Base-by-base conservation (phyloP, 2,888 invertebrate genomes). In the Maniola hyperantus region DNA sequence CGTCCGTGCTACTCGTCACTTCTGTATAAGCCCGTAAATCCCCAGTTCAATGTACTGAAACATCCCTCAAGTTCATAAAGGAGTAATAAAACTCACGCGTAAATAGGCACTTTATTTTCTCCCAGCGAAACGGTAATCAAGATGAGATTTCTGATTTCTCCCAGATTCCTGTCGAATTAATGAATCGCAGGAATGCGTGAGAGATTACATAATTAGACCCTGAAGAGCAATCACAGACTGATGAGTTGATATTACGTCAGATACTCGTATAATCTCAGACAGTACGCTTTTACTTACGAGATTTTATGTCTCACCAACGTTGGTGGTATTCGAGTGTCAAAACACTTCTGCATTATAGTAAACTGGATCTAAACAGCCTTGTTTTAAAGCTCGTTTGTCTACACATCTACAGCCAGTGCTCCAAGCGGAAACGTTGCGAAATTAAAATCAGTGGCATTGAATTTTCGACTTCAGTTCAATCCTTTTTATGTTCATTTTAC, bases 121-220 rank as follows among this genome's bases (percentile, higher is more conserved):
- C 39, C 18, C 57, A 13, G 13, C 42, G 42, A 20, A 57, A 57
- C 42, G 20, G 57, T 42, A 57, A 57, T 57, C 57, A 57, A 57
- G 42, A 57, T 18, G 39, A 57, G 39, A 57, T 42, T 20, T 57
- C 42, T 42, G 42, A 57, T 42, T 42, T 57, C 42, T 42, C 13
- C 2, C 42, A 57, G 57, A 57, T 42, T 57, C 39, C 54, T 57
- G 50, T 36, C 33, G 63, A 59, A 59, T 63, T 58, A 67, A 67
- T 59, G 63, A 59, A 36, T 44, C 34, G 61, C 50, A 34, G 57
- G 50, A 50, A 64, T 51, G 67, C 63, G 66, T 66, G 44, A 57
- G 51, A 57, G 58, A 67, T 64, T 44, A 36, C 55, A 64, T 64
- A 67, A 67, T 67, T 67, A 60, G 54, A 67, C 54, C 54, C 50